phyloP scores from a whole-genome alignment of 2,113 vertebrate species.

The Ptilonorhynchus violaceus region DNA sequence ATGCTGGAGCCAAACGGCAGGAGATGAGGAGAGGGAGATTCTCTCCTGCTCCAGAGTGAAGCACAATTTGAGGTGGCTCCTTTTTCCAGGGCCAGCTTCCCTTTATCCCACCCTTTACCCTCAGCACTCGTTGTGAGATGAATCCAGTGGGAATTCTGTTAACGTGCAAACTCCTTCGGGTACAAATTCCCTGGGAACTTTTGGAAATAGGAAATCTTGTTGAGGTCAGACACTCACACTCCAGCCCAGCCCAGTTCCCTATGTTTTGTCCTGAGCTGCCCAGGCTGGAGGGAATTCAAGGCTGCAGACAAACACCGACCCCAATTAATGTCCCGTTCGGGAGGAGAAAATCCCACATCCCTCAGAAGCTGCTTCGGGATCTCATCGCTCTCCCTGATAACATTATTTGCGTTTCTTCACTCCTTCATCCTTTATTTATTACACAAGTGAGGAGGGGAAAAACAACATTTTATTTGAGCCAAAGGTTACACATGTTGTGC shows the following conservation, averaged over 20 bases:
- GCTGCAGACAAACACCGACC: not conserved
- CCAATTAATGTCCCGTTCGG: not conserved
- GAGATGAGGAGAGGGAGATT: not conserved
- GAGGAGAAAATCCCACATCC: not conserved
- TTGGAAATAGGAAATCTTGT: not conserved
- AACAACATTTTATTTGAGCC: not conserved
- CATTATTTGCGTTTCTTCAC: constrained; percentile 20
- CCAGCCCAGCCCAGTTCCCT: not conserved
- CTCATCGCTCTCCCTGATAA: not conserved
- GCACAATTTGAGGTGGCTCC: not conserved
- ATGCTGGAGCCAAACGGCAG: not conserved
- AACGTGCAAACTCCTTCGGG: not conserved
- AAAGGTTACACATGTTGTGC: not conserved
- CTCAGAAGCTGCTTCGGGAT: not conserved
- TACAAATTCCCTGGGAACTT: not conserved
- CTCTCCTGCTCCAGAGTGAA: not conserved
- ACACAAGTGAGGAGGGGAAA: not conserved
- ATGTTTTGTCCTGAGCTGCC: not conserved
- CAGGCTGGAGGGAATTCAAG: not conserved
- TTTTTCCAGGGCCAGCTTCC: not conserved
- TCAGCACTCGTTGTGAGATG: not conserved
- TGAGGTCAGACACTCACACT: not conserved
- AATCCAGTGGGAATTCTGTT: not conserved
- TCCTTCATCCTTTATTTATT: constrained; percentile 6
- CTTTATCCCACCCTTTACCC: not conserved